Conservation (phyloP, 2,888 invertebrate species). For the Apamea epomidion region DNA sequence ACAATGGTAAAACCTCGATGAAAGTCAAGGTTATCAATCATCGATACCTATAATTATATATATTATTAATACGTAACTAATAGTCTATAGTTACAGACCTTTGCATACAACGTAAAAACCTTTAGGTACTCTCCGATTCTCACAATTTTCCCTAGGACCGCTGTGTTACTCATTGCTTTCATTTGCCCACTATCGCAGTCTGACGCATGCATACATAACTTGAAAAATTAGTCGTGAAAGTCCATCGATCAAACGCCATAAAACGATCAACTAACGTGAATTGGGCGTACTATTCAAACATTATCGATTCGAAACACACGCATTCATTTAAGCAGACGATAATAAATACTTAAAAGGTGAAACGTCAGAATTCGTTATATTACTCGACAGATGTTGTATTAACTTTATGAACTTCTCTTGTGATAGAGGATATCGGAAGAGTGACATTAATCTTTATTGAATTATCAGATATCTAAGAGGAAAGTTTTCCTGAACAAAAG, state of each 20-base stretch:
- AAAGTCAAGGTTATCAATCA: constrained; percentile 29
- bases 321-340: constrained; percentile 48
- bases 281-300: constrained; percentile 57
- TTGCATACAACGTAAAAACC: not conserved
- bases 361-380: constrained; percentile 49
- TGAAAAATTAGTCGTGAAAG: constrained; percentile 53
- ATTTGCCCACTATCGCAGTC: constrained; percentile 30
- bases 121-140: constrained; percentile 21
- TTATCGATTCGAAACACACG: constrained; percentile 64
- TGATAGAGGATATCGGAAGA: constrained; percentile 57
- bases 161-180: constrained; percentile 51
- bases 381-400: constrained; percentile 41
- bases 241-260: constrained; percentile 55
- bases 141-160: constrained; percentile 27
- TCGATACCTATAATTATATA: constrained; percentile 4
- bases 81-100: not conserved
- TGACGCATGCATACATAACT: constrained; percentile 49
- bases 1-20: not conserved
- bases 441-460: constrained; percentile 62
- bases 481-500: constrained; percentile 50
- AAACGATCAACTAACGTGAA: constrained; percentile 49
- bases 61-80: constrained; percentile 9
- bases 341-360: constrained; percentile 58
- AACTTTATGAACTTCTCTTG: constrained; percentile 47
- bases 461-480: constrained; percentile 60